Conservation (phyloP, 2,113 vertebrate genomes). For the Leucopsar rothschildi region DNA sequence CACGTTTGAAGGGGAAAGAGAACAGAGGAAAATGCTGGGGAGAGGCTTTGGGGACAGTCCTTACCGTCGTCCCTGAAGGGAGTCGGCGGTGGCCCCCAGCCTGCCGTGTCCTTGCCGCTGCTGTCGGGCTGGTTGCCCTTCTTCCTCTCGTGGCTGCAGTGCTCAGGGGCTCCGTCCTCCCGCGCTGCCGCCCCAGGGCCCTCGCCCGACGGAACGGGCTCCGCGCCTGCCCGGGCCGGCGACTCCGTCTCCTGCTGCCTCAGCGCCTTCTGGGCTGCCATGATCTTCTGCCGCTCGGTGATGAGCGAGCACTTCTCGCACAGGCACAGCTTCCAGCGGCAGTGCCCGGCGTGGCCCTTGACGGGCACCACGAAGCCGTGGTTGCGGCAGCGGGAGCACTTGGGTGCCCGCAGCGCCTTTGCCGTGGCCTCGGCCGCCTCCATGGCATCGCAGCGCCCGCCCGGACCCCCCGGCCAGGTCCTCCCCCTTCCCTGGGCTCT, state of each 20-base stretch:
- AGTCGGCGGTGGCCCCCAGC: background rate
- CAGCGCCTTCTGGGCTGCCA: conserved; percentile 75
- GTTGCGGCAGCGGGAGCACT: conserved; percentile 83
- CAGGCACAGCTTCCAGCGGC: conserved; percentile 76
- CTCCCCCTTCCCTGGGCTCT: rapidly evolving
- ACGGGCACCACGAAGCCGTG: conserved; percentile 79
- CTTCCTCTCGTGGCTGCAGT: background rate
- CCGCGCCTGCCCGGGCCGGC: background rate
- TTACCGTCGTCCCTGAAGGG: conserved; percentile 62
- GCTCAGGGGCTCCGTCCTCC: background rate
- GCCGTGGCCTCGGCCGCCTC: background rate
- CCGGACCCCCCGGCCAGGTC: rapidly evolving
- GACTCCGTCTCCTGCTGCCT: conserved; percentile 35
- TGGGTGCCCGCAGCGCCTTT: conserved; percentile 67
- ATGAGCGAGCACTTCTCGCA: conserved; percentile 84
- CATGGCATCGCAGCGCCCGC: background rate
- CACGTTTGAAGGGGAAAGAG: background rate
- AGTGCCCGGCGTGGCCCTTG: conserved; percentile 80
- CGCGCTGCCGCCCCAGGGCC: background rate
- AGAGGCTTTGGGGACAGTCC: background rate
- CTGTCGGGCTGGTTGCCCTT: background rate
- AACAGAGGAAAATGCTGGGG: too few species aligned
- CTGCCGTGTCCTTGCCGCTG: background rate
- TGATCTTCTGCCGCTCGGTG: conserved; percentile 79
- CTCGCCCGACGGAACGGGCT: background rate